These are phyloP conservation scores for Mesocentrotus franciscanus DNA, from an alignment of 53 echinoderm and acorn worm species.

Conservation along the genomic window DNA sequence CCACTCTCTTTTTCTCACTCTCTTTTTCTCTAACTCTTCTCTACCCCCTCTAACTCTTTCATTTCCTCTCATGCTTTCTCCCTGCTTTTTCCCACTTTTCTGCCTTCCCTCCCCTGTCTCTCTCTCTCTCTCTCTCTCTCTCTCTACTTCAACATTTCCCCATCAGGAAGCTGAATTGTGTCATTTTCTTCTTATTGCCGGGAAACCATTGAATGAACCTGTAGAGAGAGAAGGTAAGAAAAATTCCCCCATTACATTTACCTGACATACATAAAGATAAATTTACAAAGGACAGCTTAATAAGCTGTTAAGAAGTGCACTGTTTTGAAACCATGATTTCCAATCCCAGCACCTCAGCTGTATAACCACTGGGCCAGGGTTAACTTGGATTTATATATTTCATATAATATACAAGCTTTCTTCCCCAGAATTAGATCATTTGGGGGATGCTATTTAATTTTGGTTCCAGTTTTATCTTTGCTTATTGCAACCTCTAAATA, in stretches of 20 bases:
- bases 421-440: not conserved
- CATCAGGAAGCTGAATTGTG: conserved; percentile 73
- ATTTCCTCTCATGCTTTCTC: not conserved
- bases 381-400: not conserved
- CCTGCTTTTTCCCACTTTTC: not conserved
- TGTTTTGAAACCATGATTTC: not conserved
- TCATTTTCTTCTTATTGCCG: conserved; percentile 84
- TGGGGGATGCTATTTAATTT: too few species aligned
- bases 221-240: conserved; percentile 82
- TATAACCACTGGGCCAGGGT: not conserved
- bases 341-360: not conserved
- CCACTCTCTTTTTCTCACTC: not conserved
- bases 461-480: not conserved
- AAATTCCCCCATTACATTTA: not conserved
- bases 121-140: not conserved
- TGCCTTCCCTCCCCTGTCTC: not conserved
- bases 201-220: conserved; percentile 83
- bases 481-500: not conserved
- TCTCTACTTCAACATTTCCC: not conserved
- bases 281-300: too few species aligned
- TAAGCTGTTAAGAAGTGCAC: not conserved
- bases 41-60: not conserved
- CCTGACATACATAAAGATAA: not conserved
- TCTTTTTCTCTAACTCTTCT: not conserved
- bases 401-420: not conserved